Percentiles rank a stretch among this genome's conserved stretches.
Conservation (phyloP, 2,113 vertebrate genomes). For the Tachycineta bicolor region DNA sequence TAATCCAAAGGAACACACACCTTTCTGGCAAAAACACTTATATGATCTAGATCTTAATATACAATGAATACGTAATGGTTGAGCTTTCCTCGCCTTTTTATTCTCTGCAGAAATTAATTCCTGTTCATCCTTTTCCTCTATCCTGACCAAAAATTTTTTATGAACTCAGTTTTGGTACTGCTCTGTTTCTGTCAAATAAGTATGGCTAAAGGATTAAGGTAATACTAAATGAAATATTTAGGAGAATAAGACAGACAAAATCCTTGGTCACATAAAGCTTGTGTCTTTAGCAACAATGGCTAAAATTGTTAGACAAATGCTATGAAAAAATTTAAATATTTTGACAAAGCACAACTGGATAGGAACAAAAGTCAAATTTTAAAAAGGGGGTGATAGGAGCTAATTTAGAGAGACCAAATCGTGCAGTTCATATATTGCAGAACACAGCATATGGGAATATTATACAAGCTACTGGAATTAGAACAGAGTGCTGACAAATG, state of each 20-base stretch:
- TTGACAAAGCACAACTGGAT: background rate
- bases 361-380: background rate
- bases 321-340: background rate
- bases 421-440: background rate
- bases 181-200: background rate
- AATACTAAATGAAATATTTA: background rate
- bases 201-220: background rate
- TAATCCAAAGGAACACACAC: background rate
- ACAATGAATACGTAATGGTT: background rate
- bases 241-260: background rate
- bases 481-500: background rate
- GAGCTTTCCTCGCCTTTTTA: background rate
- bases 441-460: background rate
- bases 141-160: background rate
- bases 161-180: background rate
- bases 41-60: background rate
- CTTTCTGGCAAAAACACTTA: background rate
- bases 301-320: background rate
- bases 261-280: background rate
- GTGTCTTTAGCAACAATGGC: background rate
- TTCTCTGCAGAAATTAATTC: background rate
- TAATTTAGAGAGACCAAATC: background rate
- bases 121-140: background rate
- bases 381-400: background rate
- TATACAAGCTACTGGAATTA: background rate